Evolutionary conservation across 2,797 vertebrate genomes (phyloP).

Genomic region (Chrysocyon brachyurus): DNA sequence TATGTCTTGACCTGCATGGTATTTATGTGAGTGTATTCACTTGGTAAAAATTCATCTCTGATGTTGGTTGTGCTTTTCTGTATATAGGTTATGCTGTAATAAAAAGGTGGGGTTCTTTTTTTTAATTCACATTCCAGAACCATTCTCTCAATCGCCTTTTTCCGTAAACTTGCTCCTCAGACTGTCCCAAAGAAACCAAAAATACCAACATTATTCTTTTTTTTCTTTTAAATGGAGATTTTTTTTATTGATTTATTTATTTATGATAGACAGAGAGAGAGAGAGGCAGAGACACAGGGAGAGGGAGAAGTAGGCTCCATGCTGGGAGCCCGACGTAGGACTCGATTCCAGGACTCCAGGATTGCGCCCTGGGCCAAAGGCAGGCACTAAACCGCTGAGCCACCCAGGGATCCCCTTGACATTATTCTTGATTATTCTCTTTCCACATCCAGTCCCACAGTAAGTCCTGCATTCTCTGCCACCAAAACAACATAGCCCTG

Average conservation of each 20-base stretch:
- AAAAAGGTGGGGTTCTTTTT: background rate
- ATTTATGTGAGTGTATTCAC: rapidly evolving
- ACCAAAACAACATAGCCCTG: background rate
- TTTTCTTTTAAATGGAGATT: no score
- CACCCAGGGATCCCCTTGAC: no score
- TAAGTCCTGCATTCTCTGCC: background rate
- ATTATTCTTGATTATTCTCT: background rate
- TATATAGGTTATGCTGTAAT: background rate
- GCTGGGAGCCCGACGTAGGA: no score
- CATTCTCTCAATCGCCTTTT: background rate
- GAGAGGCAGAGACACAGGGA: no score
- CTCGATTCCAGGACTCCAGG: no score
- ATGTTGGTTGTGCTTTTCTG: background rate
- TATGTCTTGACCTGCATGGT: rapidly evolving
- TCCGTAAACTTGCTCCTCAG: background rate
- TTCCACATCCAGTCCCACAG: background rate
- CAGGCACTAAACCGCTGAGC: no score
- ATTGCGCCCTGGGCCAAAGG: no score
- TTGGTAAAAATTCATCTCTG: background rate
- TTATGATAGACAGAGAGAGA: no score
- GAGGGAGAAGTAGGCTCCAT: no score
- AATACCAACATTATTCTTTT: background rate
- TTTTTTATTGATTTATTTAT: no score
- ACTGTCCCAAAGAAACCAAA: background rate
- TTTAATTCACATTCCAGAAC: background rate